Evolutionary conservation across 2,888 invertebrate species (phyloP), one percentile per base, ranked within the genome.

Genomic region (Cephonodes hylas): DNA sequence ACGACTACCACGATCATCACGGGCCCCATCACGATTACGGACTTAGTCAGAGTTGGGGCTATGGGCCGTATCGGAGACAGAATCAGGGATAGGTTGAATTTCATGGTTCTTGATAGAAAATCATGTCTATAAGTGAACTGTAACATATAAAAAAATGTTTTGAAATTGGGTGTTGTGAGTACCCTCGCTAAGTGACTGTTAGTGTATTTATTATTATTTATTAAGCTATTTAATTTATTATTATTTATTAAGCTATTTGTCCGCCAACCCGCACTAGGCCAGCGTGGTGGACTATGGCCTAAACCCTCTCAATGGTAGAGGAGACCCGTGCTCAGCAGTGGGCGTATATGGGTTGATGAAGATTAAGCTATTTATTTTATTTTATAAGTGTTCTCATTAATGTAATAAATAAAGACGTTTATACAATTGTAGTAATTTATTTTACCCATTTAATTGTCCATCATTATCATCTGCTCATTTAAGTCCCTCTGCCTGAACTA

Each of bases 1-100:
- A 80, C 44, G 74, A 76, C 10, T 70, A 75, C 6, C 74, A 77
- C 34, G 72, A 77, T 3, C 72, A 74, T 8, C 70, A 78, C 44
- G 72, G 71, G 1, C 68, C 78, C 5, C 42, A 23, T 27, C 27
- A 53, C 18, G 48, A 38, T 15, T 60, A 53, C 48, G 58, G 58
- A 8, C 42, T 22, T 15, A 62, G 60, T 38, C 64, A 48, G 2
- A 63, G 62, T 8, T 69, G 66, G 0, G 61, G 61, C 42, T 65
- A 58, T 3, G 64, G 63, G 6, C 71, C 69, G 0, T 58, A 64
- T 42, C 63, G 65, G 3, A 60, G 57, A n/a, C 44, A 46, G 1
- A 53, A 61, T 45, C 44, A 58, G 6, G 42, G 45, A 10, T 63
- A 63, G 42, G 34, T 6, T 2, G 6, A 13, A 1, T 13, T 20